Percentiles rank a stretch among this genome's conserved stretches.
These are phyloP conservation scores for Polymixis lichenea DNA, from an alignment of 2,888 invertebrate species.

Conservation along the genomic window DNA sequence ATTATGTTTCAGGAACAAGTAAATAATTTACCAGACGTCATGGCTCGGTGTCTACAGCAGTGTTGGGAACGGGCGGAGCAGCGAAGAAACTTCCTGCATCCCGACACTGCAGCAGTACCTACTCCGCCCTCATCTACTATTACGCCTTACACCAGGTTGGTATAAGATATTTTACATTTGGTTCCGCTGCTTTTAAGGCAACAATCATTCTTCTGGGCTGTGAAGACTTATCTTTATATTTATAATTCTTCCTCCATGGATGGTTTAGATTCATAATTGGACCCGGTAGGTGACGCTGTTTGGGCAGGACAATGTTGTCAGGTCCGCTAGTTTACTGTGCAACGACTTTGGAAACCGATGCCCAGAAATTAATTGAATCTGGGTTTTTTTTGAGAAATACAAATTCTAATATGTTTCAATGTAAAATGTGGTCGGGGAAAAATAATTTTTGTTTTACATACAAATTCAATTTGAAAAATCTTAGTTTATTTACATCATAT, in stretches of 20 bases:
- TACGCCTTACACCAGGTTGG: conserved; percentile 91
- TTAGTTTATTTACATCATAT: too few species aligned
- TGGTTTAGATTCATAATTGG: too few species aligned
- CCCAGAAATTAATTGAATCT: neutral
- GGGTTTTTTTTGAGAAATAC: too few species aligned
- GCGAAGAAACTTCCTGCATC: conserved; percentile 96
- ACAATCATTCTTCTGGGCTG: neutral
- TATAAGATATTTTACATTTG: neutral
- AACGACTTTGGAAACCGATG: neutral
- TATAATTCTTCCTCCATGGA: too few species aligned
- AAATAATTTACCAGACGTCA: conserved; percentile 95
- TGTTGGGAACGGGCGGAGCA: conserved; percentile 96
- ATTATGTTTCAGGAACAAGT: conserved; percentile 92
- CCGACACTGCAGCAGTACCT: conserved; percentile 94
- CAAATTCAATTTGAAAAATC: too few species aligned
- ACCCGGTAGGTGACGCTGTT: too few species aligned
- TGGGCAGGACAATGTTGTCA: too few species aligned
- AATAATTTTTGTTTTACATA: too few species aligned
- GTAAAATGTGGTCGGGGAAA: too few species aligned
- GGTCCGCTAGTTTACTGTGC: too few species aligned
- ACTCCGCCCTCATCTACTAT: conserved; percentile 89
- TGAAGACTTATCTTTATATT: neutral
- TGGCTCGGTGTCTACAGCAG: conserved; percentile 93
- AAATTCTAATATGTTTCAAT: too few species aligned
- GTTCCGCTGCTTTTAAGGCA: neutral